These are phyloP conservation scores for Heterocephalus glaber DNA, from an alignment of 2,113 vertebrate species.

Conservation along the genomic window DNA sequence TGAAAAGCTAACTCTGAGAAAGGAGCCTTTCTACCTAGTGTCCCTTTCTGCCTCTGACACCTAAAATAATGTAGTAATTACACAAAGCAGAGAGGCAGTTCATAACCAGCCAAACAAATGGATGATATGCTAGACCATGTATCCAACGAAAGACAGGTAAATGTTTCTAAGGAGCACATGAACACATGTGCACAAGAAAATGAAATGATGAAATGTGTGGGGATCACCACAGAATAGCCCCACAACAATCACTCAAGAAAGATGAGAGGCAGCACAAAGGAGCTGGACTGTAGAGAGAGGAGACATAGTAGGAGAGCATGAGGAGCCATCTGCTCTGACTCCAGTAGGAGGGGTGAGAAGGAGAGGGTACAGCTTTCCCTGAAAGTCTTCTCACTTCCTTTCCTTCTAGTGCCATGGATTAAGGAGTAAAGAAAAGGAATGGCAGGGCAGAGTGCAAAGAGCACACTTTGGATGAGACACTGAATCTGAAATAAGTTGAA, in stretches of 20 bases:
- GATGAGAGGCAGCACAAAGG: neutral
- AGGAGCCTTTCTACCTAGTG: neutral
- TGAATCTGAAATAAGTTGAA: neutral
- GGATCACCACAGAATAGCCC: neutral
- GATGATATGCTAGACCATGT: neutral
- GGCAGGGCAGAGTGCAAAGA: neutral
- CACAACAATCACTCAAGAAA: neutral
- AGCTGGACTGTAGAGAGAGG: accelerated
- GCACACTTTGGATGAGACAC: neutral
- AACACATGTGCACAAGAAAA: neutral
- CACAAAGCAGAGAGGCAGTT: neutral
- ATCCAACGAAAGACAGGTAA: neutral
- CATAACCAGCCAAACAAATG: neutral
- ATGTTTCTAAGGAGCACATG: neutral
- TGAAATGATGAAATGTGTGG: neutral
- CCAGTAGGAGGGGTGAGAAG: accelerated
- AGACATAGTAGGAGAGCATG: neutral
- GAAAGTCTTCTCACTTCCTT: neutral
- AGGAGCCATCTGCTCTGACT: neutral
- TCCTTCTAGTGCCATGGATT: neutral
- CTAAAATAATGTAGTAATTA: neutral
- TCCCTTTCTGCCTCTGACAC: neutral
- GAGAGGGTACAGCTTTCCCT: too few species aligned
- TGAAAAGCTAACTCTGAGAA: neutral
- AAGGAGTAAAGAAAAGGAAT: neutral